These are phyloP conservation scores for Chrysemys picta DNA, from an alignment of 2,113 vertebrate species.

Conservation along the genomic window DNA sequence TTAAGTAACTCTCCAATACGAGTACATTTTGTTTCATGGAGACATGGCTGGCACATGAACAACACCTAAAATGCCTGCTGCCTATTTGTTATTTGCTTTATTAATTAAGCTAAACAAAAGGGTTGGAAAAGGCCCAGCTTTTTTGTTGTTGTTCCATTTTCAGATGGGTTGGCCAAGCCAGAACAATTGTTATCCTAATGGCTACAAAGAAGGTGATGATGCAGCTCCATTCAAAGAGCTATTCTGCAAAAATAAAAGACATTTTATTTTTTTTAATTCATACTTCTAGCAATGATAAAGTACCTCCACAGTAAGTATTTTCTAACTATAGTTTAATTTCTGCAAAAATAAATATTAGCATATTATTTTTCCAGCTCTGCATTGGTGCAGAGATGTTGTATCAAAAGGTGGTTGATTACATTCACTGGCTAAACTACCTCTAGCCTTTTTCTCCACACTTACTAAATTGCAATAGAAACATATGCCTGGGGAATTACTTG, in stretches of 20 bases:
- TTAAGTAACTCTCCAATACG: constrained; percentile 34
- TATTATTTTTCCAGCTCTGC: no score
- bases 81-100: constrained; percentile 73
- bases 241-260: no score
- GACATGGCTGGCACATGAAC: constrained; percentile 66
- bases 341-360: no score
- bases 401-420: constrained; percentile 37
- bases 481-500: neutral
- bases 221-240: no score
- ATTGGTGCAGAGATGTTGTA: constrained; percentile 43
- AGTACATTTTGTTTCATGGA: constrained; percentile 68
- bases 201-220: no score
- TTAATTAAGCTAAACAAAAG: constrained; percentile 77
- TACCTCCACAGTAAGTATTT: no score
- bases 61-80: constrained; percentile 72
- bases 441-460: neutral
- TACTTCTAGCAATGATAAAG: no score
- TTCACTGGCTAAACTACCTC: constrained; percentile 10
- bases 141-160: constrained; percentile 7
- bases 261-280: no score
- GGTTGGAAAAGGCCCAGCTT: constrained; percentile 55
- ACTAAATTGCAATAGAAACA: constrained; percentile 46
- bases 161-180: constrained; percentile 41
- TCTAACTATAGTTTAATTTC: no score
- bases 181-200: constrained; percentile 62